Evolutionary conservation across 2,888 invertebrate species (phyloP), one percentile per base, ranked within the genome.

Genomic region (Papilio elwesi): DNA sequence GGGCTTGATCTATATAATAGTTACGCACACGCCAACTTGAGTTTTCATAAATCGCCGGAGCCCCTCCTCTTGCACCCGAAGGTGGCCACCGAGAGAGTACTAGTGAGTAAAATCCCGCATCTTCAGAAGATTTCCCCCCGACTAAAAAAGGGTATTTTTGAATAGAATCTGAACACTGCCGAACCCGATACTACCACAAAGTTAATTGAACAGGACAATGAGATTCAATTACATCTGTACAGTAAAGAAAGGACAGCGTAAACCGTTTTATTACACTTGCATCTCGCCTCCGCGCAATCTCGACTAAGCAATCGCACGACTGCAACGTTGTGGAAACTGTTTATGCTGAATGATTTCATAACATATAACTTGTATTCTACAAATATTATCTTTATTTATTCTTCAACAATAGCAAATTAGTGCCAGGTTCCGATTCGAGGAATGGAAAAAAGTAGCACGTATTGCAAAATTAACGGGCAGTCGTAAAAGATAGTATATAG

Each of bases 311-410:
- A 62, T 62, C 38, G 59, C n/a, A 62, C 38, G 15, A 9, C 15
- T 62, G 59, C 43, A 62, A 43, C 59, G 43, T 62, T 43, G 38
- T n/a, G n/a, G 59, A 43, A 43, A 43, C 10, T 6, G 55, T 57
- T 57, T 57, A 43, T 43, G 59, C 15, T 59, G 59, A 62, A 43
- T 43, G 15, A 62, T 43, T 62, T 62, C 43, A 62, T 62, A 62
- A 62, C 43, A 59, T 36, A 57, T 36, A 38, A 36, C 13, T 59
- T 36, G 38, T 38, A 59, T 59, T 26, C 2, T n/a, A 38, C 38
- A 59, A 59, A 59, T 59, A 59, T 59, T 59, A 8, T 59, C n/a
- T n/a, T 59, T 59, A 59, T 59, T 59, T 59, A 59, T n/a, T 5
- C 59, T n/a, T 59, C 26, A 26, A 26, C 38, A 59, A 59, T 59